A percentile compares a stretch with the other conserved stretches of the same genome.
These are phyloP conservation scores for Anthoscopus minutus DNA, from an alignment of 2,113 vertebrate species.

Conservation along the genomic window DNA sequence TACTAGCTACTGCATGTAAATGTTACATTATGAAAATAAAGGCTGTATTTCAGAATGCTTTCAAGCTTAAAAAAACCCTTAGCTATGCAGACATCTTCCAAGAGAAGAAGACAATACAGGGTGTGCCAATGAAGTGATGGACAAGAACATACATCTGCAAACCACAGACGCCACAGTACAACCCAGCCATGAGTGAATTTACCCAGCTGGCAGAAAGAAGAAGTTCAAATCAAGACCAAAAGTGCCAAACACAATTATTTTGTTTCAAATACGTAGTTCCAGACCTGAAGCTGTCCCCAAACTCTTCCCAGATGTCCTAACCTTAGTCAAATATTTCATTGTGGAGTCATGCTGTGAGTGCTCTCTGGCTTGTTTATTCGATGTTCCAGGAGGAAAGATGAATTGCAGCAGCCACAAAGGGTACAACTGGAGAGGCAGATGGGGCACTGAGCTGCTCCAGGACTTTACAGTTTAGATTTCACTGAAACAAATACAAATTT, in stretches of 20 bases:
- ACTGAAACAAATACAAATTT: not conserved
- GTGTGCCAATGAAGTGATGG: not conserved
- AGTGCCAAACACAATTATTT: slow-evolving; percentile 26
- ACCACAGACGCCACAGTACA: not conserved
- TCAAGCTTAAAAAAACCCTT: not conserved
- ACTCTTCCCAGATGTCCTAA: slow-evolving; percentile 52
- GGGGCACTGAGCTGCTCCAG: not conserved
- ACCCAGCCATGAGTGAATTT: not conserved
- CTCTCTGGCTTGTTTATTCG: not conserved
- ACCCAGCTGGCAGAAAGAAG: slow-evolving; percentile 31
- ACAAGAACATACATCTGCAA: not conserved
- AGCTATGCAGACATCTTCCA: not conserved
- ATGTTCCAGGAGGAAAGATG: not conserved
- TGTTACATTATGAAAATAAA: not conserved
- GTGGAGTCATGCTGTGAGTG: not conserved
- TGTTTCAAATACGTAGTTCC: not conserved
- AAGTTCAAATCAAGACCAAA: slow-evolving; percentile 17
- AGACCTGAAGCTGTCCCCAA: slow-evolving; percentile 44
- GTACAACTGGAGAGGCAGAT: not conserved
- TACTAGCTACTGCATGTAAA: not conserved
- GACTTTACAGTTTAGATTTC: not conserved
- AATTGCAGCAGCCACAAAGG: slow-evolving; percentile 14
- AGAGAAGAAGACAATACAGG: slow-evolving; percentile 8
- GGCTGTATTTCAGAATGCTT: not conserved
- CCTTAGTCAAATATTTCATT: not conserved